Evolutionary conservation across 1,140 invertebrate species (phyloP).

Genomic region (Diprion similis): DNA sequence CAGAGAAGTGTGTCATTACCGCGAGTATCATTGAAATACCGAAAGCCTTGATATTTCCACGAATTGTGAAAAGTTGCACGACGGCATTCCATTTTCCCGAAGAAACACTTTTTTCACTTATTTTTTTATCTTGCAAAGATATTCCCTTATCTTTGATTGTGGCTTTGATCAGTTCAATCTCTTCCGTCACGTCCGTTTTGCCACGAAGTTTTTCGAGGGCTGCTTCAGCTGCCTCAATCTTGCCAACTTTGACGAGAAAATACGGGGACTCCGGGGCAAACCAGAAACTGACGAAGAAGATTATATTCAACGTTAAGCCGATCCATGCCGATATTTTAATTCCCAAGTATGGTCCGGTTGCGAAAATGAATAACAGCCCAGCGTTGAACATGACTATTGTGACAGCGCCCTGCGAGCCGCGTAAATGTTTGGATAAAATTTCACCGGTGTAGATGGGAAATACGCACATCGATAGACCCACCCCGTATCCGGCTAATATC

Average conservation of each 20-base stretch:
- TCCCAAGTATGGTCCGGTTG: conserved; percentile 41
- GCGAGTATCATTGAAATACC: conserved; percentile 70
- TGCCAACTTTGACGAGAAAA: conserved; percentile 31
- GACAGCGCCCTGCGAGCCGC: conserved; percentile 69
- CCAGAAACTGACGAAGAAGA: conserved; percentile 49
- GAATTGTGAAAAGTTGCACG: conserved; percentile 56
- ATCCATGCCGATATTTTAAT: conserved; percentile 37
- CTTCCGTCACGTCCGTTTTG: conserved; percentile 43
- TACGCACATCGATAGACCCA: conserved; percentile 69
- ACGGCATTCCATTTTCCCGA: conserved; percentile 52
- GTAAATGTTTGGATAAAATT: conserved; percentile 66
- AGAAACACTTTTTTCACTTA: not conserved
- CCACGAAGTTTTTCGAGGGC: conserved; percentile 35
- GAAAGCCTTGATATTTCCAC: conserved; percentile 68
- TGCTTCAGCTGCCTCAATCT: conserved; percentile 31
- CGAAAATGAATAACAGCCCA: conserved; percentile 59
- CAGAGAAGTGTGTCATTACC: conserved; percentile 74
- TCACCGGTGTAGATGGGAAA: conserved; percentile 71
- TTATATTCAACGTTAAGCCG: conserved; percentile 43
- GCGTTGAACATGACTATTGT: conserved; percentile 64
- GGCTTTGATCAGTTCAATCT: conserved; percentile 47
- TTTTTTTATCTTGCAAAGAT: conserved; percentile 18
- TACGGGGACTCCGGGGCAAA: conserved; percentile 63
- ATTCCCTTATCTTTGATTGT: conserved; percentile 59
- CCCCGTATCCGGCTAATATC: conserved; percentile 66